Conservation (phyloP, 2,113 vertebrate genomes). For the Athene cunicularia region DNA sequence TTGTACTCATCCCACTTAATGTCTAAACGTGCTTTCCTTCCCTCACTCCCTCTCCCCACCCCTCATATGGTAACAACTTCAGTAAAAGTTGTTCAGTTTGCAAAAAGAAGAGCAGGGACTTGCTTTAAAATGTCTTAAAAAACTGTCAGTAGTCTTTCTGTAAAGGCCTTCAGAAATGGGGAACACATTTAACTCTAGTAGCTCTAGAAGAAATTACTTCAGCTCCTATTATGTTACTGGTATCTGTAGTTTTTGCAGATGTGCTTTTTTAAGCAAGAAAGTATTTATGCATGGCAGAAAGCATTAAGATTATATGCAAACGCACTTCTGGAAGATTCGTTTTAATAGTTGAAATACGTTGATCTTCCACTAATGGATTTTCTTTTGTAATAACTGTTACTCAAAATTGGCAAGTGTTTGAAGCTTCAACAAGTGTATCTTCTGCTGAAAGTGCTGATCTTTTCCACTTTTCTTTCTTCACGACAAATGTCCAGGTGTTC, state of each 20-base stretch:
- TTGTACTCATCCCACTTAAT: neutral
- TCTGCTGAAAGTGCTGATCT: neutral
- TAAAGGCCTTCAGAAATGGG: neutral
- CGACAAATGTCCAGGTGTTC: conserved; percentile 82
- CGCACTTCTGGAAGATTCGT: neutral
- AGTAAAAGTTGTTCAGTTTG: neutral
- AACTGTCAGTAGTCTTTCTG: neutral
- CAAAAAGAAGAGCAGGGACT: neutral
- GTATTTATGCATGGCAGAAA: neutral
- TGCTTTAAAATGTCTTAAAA: neutral
- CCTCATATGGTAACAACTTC: neutral
- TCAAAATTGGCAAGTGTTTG: neutral
- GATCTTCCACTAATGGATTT: neutral
- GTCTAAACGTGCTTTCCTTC: neutral
- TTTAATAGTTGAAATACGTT: neutral
- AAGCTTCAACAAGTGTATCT: neutral
- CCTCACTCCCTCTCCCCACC: neutral
- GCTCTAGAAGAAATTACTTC: neutral
- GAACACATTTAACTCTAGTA: neutral
- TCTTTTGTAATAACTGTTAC: neutral
- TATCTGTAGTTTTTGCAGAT: neutral
- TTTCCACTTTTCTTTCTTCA: neutral
- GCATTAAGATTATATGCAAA: neutral
- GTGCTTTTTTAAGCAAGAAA: neutral
- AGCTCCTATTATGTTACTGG: neutral